Percentiles rank a stretch among this genome's conserved stretches.
phyloP scores from a whole-genome alignment of 2,888 invertebrate genomes.

The Drosophila putrida region DNA sequence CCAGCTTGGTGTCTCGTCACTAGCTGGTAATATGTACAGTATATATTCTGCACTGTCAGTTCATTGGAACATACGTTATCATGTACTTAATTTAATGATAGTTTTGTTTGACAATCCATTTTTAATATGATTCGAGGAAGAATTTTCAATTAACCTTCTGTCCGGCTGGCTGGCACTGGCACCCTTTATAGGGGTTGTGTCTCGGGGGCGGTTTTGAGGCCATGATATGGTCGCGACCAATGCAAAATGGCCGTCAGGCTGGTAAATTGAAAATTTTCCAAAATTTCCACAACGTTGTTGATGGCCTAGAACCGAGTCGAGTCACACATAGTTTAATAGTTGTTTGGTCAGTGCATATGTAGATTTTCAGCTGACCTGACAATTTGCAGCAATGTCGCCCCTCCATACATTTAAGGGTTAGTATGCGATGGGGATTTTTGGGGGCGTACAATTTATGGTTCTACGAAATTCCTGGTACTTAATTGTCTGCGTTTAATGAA shows the following conservation, averaged over 20 bases:
- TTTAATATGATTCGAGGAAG: slow-evolving; percentile 55
- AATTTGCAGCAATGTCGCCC: slow-evolving; percentile 47
- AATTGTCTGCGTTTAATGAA: slow-evolving; percentile 82
- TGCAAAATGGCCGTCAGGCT: slow-evolving; percentile 72
- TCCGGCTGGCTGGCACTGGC: slow-evolving; percentile 35
- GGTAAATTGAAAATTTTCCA: slow-evolving; percentile 71
- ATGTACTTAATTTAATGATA: slow-evolving; percentile 3
- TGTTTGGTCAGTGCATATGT: slow-evolving; percentile 79
- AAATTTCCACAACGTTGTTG: slow-evolving; percentile 55
- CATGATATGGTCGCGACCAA: slow-evolving; percentile 59
- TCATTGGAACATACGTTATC: background rate
- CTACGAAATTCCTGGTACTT: slow-evolving; percentile 81
- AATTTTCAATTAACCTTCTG: slow-evolving; percentile 73
- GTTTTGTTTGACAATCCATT: slow-evolving; percentile 21
- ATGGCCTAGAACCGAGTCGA: slow-evolving; percentile 15
- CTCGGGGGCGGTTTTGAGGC: slow-evolving; percentile 52
- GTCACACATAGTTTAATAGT: slow-evolving; percentile 73
- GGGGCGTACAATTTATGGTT: slow-evolving; percentile 67
- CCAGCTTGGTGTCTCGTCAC: no score
- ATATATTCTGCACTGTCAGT: background rate
- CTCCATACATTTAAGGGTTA: slow-evolving; percentile 6
- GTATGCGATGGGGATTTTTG: slow-evolving; percentile 2
- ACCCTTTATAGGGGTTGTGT: slow-evolving; percentile 39
- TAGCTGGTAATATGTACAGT: no score
- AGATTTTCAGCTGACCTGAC: slow-evolving; percentile 80